These are phyloP conservation scores for Spheniscus mendiculus DNA, from an alignment of 2,113 vertebrate genomes.

Conservation along the genomic window DNA sequence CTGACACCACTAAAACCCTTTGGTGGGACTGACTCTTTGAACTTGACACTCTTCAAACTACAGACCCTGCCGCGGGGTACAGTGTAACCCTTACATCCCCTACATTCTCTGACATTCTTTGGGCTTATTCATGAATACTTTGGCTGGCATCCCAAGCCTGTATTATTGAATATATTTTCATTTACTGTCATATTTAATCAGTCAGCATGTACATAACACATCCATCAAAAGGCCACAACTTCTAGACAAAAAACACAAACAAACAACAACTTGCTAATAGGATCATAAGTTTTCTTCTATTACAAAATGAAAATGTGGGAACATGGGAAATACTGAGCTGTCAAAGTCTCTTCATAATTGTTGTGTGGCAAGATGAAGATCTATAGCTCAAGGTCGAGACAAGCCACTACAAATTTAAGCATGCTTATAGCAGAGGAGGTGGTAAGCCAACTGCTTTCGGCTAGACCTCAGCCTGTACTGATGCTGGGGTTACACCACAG, in stretches of 20 bases:
- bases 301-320: neutral
- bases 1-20: neutral
- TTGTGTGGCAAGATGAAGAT: neutral
- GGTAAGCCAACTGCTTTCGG: neutral
- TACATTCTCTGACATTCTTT: neutral
- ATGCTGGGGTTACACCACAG: accelerated
- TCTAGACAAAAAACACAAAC: neutral
- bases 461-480: neutral
- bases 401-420: neutral
- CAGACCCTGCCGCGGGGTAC: neutral
- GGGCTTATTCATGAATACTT: neutral
- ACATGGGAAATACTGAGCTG: neutral
- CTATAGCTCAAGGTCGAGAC: neutral
- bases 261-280: conserved; percentile 1
- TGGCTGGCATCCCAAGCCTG: neutral
- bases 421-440: neutral
- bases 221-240: conserved; percentile 15
- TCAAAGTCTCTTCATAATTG: neutral
- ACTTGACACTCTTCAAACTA: neutral
- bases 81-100: neutral
- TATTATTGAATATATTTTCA: conserved; percentile 9
- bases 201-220: neutral
- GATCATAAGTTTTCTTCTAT: conserved; percentile 14
- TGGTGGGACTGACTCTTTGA: neutral
- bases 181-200: conserved; percentile 3